These are phyloP conservation scores for Python bivittatus DNA, from an alignment of 2,113 vertebrate species.

Conservation along the genomic window DNA sequence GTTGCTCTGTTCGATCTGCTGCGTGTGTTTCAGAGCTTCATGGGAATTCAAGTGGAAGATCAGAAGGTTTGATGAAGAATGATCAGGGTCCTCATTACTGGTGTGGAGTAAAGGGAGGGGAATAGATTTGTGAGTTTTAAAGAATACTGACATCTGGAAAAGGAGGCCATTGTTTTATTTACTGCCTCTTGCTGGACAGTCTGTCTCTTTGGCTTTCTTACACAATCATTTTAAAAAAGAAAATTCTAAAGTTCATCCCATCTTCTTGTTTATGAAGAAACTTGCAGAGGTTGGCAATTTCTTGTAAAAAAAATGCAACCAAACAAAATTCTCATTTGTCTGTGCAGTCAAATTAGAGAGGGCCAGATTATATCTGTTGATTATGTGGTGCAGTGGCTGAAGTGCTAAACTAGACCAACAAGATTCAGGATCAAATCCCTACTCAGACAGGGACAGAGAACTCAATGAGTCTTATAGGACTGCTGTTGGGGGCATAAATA, in stretches of 20 bases:
- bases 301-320: background rate
- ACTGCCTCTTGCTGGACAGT: background rate
- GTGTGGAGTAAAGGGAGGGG: too few species aligned
- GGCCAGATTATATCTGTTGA: background rate
- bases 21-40: conserved; percentile 6
- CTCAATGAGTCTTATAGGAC: too few species aligned
- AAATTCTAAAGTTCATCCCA: background rate
- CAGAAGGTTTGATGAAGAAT: conserved; percentile 19
- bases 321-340: background rate
- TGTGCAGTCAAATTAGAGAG: background rate
- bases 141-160: background rate
- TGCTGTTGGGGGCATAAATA: too few species aligned
- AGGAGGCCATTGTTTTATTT: background rate
- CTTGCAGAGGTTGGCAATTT: background rate
- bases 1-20: background rate
- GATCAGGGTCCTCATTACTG: background rate
- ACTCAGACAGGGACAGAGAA: too few species aligned
- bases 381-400: background rate
- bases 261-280: background rate
- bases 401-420: background rate
- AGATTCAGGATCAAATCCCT: background rate
- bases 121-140: background rate
- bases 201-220: background rate
- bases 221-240: background rate
- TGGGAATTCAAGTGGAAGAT: conserved; percentile 4